Base-by-base conservation (phyloP, 2,888 invertebrate genomes). In the Xylota sylvarum region DNA sequence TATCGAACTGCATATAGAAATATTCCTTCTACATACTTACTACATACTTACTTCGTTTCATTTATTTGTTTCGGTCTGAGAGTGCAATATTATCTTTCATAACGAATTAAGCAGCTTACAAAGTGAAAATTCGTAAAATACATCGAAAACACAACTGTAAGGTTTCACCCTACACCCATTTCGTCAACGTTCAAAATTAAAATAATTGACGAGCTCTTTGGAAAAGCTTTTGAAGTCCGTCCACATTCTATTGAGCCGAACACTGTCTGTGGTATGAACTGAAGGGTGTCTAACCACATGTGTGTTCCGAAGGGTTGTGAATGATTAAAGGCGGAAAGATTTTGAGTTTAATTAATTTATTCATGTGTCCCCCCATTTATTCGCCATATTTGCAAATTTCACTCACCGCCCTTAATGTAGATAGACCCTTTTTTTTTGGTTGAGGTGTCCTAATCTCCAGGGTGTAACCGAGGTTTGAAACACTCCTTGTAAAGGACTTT, bases 311-410 rank as follows among this genome's bases (percentile, higher is more conserved):
- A 62, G 77, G 67, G 58, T 40, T 58, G 58, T 52, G 56, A 17
- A 52, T 78, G 77, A 69, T 78, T 78, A 69, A 78, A 78, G 69
- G 77, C 69, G 69, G 35, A 43, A 60, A 60, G 52, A 52, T 60
- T 78, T 69, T 56, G 60, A 52, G 60, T 69, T 60, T 52, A 78
- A 78, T 78, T 69, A 78, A 60, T 78, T 69, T 78, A 78, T 78
- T 69, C 77, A 60, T 76, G 50, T 14, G 23, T 65, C 77, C 32
- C 67, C 50, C 48, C 23, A 23, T 58, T 67, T 40, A 58, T 48
- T 37, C 52, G 43, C 55, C 27, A 35, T 50, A 35, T 52, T 52
- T 32, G 37, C 14, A 7, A 43, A 64, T n/a, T 12, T 46, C 46
- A 58, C 17, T 55, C 17, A 9, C 6, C 6, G 7, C 48, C 10